These are phyloP conservation scores for Cremastobaeus sp. DNA, from an alignment of 2,888 invertebrate genomes.

Conservation along the genomic window DNA sequence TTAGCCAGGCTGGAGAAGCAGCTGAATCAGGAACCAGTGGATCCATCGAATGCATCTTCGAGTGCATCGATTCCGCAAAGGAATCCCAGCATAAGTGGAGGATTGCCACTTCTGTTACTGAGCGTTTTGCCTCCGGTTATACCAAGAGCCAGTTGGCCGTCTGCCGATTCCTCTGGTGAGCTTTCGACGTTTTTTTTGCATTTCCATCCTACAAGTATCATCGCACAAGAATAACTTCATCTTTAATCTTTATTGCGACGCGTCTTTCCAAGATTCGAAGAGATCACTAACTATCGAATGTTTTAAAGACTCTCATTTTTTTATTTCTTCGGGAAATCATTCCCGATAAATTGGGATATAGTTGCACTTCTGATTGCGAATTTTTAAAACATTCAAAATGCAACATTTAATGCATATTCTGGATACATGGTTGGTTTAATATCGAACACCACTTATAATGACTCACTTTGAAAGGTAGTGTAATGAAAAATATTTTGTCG, in stretches of 20 bases:
- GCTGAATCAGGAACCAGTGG: conserved; percentile 81
- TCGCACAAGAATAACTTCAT: conserved; percentile 50
- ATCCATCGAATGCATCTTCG: conserved; percentile 79
- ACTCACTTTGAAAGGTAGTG: too few relatives aligned
- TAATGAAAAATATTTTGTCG: too few relatives aligned
- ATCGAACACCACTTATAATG: too few relatives aligned
- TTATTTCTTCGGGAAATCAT: too few relatives aligned
- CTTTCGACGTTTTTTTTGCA: conserved; percentile 11
- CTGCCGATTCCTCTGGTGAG: conserved; percentile 81
- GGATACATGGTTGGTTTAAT: too few relatives aligned
- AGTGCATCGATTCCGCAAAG: conserved; percentile 81
- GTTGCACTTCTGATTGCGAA: too few relatives aligned
- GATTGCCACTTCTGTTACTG: conserved; percentile 84
- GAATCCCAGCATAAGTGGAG: conserved; percentile 85
- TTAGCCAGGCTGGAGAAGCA: conserved; percentile 86
- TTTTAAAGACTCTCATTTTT: too few relatives aligned
- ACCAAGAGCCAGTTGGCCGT: conserved; percentile 88
- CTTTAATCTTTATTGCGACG: conserved; percentile 3
- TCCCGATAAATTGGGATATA: too few relatives aligned
- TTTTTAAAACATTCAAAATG: too few relatives aligned
- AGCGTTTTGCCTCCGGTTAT: conserved; percentile 87
- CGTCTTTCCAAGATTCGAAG: not conserved
- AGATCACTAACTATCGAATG: too few relatives aligned
- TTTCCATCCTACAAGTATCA: conserved; percentile 41
- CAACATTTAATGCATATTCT: too few relatives aligned